Percentiles rank a stretch among this genome's conserved stretches.
Evolutionary conservation across 2,113 vertebrate genomes (phyloP).

Genomic region (Brachypodius melanocephalos): DNA sequence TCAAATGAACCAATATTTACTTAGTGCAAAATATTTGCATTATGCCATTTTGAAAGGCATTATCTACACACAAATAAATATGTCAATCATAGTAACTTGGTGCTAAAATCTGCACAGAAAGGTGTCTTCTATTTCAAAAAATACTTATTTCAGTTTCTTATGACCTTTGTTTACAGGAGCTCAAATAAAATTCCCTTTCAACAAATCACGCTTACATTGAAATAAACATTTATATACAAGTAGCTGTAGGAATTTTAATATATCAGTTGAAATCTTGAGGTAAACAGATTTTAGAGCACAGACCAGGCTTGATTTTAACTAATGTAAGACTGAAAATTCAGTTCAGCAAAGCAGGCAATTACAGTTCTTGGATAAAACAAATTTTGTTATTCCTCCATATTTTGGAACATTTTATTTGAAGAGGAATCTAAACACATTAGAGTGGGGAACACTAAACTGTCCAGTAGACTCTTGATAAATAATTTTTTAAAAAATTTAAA

Average conservation of each 20-base stretch:
- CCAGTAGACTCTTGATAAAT: not conserved
- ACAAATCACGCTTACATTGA: not conserved
- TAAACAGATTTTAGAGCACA: not conserved
- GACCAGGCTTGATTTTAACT: not conserved
- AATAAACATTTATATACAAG: not conserved
- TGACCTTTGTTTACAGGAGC: not conserved
- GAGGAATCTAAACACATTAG: not conserved
- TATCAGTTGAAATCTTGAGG: not conserved
- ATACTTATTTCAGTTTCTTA: not conserved
- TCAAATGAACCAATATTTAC: not conserved
- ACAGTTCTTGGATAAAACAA: not conserved
- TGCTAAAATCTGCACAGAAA: not conserved
- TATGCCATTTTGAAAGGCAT: not conserved
- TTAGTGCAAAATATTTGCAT: not conserved
- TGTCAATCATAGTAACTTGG: not conserved
- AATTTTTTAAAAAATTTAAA: not conserved
- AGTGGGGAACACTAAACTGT: not conserved
- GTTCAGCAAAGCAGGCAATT: not conserved
- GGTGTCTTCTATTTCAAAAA: not conserved
- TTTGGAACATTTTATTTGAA: not conserved
- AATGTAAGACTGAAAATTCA: not conserved
- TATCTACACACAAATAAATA: not conserved
- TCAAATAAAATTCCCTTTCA: not conserved
- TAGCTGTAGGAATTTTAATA: not conserved
- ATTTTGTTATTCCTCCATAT: not conserved